Conservation (phyloP, 1,140 invertebrate genomes). For the Drosophila tsacasi region DNA sequence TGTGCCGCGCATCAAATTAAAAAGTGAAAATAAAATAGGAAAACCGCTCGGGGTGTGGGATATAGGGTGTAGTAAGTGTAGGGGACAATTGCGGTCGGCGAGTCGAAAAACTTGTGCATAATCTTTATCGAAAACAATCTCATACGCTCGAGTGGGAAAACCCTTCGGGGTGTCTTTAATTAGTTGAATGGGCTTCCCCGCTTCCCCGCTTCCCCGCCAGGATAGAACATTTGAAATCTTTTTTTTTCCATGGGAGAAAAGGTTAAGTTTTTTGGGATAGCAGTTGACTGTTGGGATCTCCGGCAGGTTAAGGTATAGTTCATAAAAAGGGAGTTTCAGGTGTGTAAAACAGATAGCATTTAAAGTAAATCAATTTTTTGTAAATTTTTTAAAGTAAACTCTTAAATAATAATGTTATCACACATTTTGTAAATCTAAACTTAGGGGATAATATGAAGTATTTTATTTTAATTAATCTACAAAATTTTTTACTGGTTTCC, state of each 20-base stretch:
- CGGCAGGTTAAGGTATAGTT: slow-evolving; percentile 23
- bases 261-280: slow-evolving; percentile 1
- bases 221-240: slow-evolving; percentile 11
- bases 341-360: too few species aligned
- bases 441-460: too few species aligned
- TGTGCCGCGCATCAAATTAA: slow-evolving; percentile 62
- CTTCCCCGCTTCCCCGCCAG: too few species aligned
- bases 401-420: too few species aligned
- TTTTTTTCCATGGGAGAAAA: neutral
- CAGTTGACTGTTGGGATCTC: neutral
- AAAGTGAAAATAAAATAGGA: slow-evolving; percentile 68
- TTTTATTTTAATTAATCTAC: too few species aligned
- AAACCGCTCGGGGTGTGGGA: slow-evolving; percentile 27
- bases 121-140: slow-evolving; percentile 80
- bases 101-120: slow-evolving; percentile 63
- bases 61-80: slow-evolving; percentile 1
- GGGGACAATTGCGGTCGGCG: slow-evolving; percentile 39
- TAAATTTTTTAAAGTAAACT: too few species aligned
- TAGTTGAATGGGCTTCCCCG: slow-evolving; percentile 30
- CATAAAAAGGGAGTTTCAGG: slow-evolving; percentile 21
- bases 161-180: slow-evolving; percentile 55
- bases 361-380: too few species aligned
- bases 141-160: slow-evolving; percentile 15
- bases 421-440: too few species aligned
- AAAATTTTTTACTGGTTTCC: neutral